Percentiles rank a stretch among this genome's conserved stretches.
Evolutionary conservation across 2,797 vertebrate genomes (phyloP).

Genomic region (Alfaro cultratus): DNA sequence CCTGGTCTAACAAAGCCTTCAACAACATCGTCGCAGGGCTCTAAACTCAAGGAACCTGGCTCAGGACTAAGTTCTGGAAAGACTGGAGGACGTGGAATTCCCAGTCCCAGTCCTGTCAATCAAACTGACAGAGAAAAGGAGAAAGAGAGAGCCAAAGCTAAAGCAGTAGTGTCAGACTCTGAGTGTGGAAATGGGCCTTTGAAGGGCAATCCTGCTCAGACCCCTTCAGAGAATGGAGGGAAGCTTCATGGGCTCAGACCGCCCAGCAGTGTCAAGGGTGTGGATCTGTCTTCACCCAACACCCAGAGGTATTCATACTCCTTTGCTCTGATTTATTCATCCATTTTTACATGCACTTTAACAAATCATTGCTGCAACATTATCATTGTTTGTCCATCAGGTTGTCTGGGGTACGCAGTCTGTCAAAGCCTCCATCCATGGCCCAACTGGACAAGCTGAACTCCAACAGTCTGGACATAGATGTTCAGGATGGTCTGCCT

Average conservation of each 20-base stretch:
- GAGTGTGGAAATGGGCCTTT: conserved; percentile 78
- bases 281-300: conserved; percentile 84
- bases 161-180: conserved; percentile 89
- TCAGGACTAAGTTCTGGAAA: conserved; percentile 80
- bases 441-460: conserved; percentile 92
- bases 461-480: conserved; percentile 88
- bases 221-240: conserved; percentile 84
- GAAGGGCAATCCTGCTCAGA: conserved; percentile 76
- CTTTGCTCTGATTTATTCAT: neutral
- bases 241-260: conserved; percentile 84
- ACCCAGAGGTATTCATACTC: conserved; percentile 85
- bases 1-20: conserved; percentile 85
- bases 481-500: conserved; percentile 69
- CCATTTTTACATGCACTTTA: neutral
- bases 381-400: conserved; percentile 41
- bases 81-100: conserved; percentile 65
- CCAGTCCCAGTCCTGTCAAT: conserved; percentile 86
- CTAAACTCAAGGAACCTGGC: conserved; percentile 89
- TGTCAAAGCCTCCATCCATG: conserved; percentile 87
- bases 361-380: conserved; percentile 11
- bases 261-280: conserved; percentile 77
- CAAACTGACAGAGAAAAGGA: conserved; percentile 96
- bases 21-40: conserved; percentile 68
- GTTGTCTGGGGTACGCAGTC: conserved; percentile 87
- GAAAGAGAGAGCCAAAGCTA: conserved; percentile 96